A percentile compares a stretch with the other conserved stretches of the same genome.
These are phyloP conservation scores for Harpagoxenus sublaevis DNA, from an alignment of 2,888 invertebrate species.

Conservation along the genomic window DNA sequence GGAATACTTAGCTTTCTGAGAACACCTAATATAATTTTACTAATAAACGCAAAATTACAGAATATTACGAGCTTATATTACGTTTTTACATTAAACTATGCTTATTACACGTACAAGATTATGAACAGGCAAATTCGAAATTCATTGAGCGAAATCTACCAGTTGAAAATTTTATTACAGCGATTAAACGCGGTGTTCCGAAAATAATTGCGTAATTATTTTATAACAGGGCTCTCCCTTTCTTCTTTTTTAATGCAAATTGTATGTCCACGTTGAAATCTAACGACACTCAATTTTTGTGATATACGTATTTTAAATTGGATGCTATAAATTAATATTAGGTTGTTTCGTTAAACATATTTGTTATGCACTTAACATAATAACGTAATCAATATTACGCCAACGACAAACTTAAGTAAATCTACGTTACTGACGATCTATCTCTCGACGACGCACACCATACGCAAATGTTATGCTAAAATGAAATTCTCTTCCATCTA, in stretches of 20 bases:
- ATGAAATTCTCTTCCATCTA: slow-evolving; percentile 18
- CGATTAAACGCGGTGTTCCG: not conserved
- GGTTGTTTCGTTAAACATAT: not conserved
- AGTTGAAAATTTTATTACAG: slow-evolving; percentile 33
- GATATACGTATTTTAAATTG: not conserved
- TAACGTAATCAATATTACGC: not conserved
- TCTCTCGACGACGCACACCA: not conserved
- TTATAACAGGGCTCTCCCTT: not conserved
- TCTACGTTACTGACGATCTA: slow-evolving; percentile 4
- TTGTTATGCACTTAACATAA: not conserved
- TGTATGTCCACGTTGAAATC: not conserved
- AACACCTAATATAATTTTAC: not conserved
- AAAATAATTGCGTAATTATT: slow-evolving; percentile 32
- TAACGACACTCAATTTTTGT: not conserved
- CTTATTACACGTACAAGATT: slow-evolving; percentile 24
- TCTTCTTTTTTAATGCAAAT: not conserved
- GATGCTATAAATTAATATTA: not conserved
- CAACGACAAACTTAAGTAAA: not conserved
- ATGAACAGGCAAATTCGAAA: slow-evolving; percentile 3
- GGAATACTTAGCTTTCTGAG: not conserved
- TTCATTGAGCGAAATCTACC: not conserved
- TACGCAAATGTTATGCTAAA: slow-evolving; percentile 29
- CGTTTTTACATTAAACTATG: slow-evolving; percentile 32
- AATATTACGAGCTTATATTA: slow-evolving; percentile 11
- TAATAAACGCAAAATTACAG: slow-evolving; percentile 14